Conservation (phyloP, 2,113 vertebrate genomes). For the Chauna torquata region DNA sequence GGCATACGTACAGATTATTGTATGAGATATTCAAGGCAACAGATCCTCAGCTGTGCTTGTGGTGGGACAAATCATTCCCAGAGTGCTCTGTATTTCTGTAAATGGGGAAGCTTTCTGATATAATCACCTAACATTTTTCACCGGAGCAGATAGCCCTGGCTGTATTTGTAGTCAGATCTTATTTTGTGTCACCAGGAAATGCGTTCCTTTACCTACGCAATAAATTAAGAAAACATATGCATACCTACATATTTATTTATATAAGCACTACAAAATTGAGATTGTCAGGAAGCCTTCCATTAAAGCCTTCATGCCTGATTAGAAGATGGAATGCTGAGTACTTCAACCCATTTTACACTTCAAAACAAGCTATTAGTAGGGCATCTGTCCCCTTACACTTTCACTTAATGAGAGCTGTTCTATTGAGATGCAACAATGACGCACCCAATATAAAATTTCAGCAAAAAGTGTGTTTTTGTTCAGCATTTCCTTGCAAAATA, state of each 20-base stretch:
- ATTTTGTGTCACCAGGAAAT: background rate
- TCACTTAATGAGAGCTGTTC: background rate
- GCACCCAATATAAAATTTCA: background rate
- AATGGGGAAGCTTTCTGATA: background rate
- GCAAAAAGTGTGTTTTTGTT: background rate
- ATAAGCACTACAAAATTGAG: slow-evolving; percentile 43
- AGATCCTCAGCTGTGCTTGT: background rate
- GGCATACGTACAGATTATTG: background rate
- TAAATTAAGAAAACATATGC: slow-evolving; percentile 31
- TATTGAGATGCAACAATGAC: background rate
- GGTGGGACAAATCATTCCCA: background rate
- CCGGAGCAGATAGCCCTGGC: background rate
- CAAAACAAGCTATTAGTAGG: slow-evolving; percentile 60
- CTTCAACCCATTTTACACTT: slow-evolving; percentile 49
- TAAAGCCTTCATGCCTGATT: slow-evolving; percentile 55
- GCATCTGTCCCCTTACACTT: background rate
- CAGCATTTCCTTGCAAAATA: background rate
- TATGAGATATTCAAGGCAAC: background rate
- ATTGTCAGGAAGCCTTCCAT: slow-evolving; percentile 60
- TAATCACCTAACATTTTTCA: background rate
- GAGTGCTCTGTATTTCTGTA: background rate
- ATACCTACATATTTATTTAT: slow-evolving; percentile 37
- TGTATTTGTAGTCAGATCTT: background rate
- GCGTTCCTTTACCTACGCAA: background rate
- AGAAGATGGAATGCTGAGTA: slow-evolving; percentile 51